Conservation (phyloP, 2,888 invertebrate genomes). For the Mystacides longicornis region DNA sequence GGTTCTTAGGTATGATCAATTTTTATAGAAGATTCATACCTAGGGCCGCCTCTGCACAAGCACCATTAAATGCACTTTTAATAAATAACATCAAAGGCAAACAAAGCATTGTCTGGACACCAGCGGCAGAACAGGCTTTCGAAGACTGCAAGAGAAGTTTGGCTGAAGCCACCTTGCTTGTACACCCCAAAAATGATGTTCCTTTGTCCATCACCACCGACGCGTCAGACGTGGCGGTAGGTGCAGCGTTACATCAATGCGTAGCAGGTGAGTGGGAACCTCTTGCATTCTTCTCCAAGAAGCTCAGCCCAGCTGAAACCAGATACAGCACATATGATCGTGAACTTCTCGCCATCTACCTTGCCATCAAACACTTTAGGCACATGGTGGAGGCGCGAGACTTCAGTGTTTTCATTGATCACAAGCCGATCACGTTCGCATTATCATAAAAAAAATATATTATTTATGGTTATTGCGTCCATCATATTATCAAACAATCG, state of each 20-base stretch:
- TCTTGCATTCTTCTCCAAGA: too few species aligned
- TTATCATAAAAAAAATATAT: too few species aligned
- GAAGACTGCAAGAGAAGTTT: constrained; percentile 22
- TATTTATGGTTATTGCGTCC: too few species aligned
- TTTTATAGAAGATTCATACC: constrained; percentile 16
- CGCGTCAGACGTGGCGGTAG: constrained; percentile 11
- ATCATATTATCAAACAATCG: too few species aligned
- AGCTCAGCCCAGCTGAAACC: too few species aligned
- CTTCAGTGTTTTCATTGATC: too few species aligned
- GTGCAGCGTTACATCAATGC: constrained; percentile 20
- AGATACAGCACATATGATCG: too few species aligned
- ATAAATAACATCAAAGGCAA: constrained; percentile 26
- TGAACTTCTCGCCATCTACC: too few species aligned
- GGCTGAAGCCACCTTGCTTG: constrained; percentile 9
- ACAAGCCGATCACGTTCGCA: too few species aligned
- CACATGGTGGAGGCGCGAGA: too few species aligned
- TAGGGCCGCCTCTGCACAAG: constrained; percentile 13
- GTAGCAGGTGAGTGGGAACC: constrained; percentile 15
- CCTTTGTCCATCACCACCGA: constrained; percentile 13
- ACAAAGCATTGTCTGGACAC: constrained; percentile 24
- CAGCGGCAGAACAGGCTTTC: constrained; percentile 19
- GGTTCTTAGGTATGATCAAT: constrained; percentile 24
- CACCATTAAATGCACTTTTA: constrained; percentile 17
- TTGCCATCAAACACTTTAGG: too few species aligned
- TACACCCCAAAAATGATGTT: constrained; percentile 8